phyloP scores from a whole-genome alignment of 2,888 invertebrate species.

The Seira sanloemensis region DNA sequence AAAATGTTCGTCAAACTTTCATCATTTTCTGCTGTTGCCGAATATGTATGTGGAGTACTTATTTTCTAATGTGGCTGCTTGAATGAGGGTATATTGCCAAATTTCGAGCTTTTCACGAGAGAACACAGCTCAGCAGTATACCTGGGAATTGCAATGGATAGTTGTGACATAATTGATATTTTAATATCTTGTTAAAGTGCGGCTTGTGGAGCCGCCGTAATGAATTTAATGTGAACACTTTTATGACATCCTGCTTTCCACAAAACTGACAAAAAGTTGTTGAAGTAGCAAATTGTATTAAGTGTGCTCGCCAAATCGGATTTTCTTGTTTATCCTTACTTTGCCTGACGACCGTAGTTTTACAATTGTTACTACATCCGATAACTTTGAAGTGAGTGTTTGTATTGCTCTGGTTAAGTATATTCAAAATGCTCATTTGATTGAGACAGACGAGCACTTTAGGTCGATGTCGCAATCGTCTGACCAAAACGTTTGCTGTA shows the following conservation, averaged over 20 bases:
- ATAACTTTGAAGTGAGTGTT: not conserved
- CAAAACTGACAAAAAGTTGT: not conserved
- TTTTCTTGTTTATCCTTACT: not conserved
- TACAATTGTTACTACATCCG: not conserved
- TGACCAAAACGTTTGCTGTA: not conserved
- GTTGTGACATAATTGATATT: not conserved
- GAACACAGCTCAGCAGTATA: not conserved
- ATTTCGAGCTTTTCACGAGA: not conserved
- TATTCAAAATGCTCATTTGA: not conserved
- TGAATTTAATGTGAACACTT: conserved; percentile 11
- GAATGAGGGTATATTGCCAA: too few species aligned
- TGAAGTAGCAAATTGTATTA: too few species aligned
- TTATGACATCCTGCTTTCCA: conserved; percentile 32
- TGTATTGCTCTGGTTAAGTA: not conserved
- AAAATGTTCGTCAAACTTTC: not conserved
- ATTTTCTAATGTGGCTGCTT: not conserved
- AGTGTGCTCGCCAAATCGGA: not conserved
- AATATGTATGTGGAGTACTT: not conserved
- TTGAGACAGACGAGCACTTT: not conserved
- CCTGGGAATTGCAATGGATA: not conserved
- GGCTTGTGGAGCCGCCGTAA: not conserved
- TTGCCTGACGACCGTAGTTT: not conserved
- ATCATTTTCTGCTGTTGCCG: not conserved
- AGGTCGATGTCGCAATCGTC: too few species aligned
- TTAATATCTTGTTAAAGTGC: not conserved